Evolutionary conservation across 2,888 invertebrate genomes (phyloP), one percentile per base, ranked within the genome.

Genomic region (Incurvaria masculella): DNA sequence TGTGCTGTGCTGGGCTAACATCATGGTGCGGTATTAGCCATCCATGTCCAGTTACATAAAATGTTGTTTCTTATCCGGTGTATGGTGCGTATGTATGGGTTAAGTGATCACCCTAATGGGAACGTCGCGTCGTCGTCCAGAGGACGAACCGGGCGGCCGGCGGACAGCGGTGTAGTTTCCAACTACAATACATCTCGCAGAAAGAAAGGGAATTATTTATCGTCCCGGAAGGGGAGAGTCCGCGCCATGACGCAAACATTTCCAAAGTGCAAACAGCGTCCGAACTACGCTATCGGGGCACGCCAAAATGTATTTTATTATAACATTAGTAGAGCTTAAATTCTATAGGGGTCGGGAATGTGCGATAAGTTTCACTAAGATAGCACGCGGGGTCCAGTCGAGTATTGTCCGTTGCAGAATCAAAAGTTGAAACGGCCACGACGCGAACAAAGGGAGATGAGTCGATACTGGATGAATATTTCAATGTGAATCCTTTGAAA

Each of bases 141-240:
- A n/a, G n/a, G n/a, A n/a, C n/a, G n/a, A n/a, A n/a, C 62, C 72
- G 71, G 68, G 38, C 42, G 41, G 20, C 21, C 46, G 39, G 43
- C 49, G 42, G 38, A 66, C 72, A 76, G 78, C 72, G 72, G 72
- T 74, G 73, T 71, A 72, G 70, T 73, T 74, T 70, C 67, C 72
- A 72, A 72, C 71, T 74, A 78, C 76, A 72, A 72, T 76, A 68
- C 68, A 14, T 69, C 67, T 68, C 68, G 61, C 67, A 63, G 66
- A 74, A 73, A 73, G 33, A 72, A 73, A 74, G 70, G 69, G 76
- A 76, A 78, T 78, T 76, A 78, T 78, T 78, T 76, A 78, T 76
- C 76, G 72, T 76, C 78, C 76, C 78, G 78, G 78, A 78, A 78
- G 76, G 76, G 78, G 76, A 76, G 76, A 76, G 69, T 61, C 68